A percentile compares a stretch with the other conserved stretches of the same genome.
Conservation (phyloP, 2,888 invertebrate species). For the Chrysodeixis includens region DNA sequence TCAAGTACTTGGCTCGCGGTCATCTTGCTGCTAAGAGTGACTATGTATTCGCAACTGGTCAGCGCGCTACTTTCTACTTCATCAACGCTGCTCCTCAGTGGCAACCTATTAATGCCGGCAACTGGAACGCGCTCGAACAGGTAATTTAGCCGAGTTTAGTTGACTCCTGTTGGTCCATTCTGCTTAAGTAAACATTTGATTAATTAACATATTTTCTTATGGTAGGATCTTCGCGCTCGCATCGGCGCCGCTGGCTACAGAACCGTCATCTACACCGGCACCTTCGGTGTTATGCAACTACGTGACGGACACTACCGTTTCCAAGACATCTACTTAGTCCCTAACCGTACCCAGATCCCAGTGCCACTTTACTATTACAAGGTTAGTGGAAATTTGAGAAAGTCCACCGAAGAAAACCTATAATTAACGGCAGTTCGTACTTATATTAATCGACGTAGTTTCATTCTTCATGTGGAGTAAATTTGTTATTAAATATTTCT, state of each 20-base stretch:
- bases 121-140: conserved; percentile 88
- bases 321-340: conserved; percentile 79
- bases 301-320: conserved; percentile 79
- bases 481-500: background rate
- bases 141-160: conserved; percentile 58
- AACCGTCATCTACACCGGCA: conserved; percentile 89
- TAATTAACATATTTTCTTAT: conserved; percentile 11
- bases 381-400: conserved; percentile 59
- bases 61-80: conserved; percentile 90
- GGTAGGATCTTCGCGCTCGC: conserved; percentile 75
- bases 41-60: conserved; percentile 89
- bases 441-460: too few species aligned
- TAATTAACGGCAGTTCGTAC: too few species aligned
- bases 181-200: background rate
- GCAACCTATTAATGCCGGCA: conserved; percentile 90
- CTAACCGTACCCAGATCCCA: conserved; percentile 74
- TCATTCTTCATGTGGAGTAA: too few species aligned
- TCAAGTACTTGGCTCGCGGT: conserved; percentile 88
- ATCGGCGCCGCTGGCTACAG: conserved; percentile 77
- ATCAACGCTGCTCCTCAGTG: conserved; percentile 91
- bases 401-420: too few species aligned
- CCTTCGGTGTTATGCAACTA: conserved; percentile 89
- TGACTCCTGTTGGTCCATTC: background rate
- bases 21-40: conserved; percentile 91
- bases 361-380: conserved; percentile 83